Percentiles rank a stretch among this genome's conserved stretches.
Conservation (phyloP, 1,140 invertebrate species). For the Anoplophora glabripennis region DNA sequence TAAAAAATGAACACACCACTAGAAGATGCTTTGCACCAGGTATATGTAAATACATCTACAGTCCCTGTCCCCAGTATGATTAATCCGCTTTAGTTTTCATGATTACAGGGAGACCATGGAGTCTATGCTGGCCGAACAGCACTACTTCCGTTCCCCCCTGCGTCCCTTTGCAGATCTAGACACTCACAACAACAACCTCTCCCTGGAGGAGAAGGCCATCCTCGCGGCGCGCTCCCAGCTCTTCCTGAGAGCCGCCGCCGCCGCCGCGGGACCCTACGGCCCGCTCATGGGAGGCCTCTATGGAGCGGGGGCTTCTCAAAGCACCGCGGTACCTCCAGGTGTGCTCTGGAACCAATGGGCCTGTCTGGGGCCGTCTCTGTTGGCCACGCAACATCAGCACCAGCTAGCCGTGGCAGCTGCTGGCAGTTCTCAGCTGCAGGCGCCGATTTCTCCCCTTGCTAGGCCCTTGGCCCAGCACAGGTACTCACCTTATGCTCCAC, state of each 20-base stretch:
- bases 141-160: constrained; percentile 68
- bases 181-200: constrained; percentile 65
- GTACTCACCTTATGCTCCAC: constrained; percentile 57
- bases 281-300: constrained; percentile 53
- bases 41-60: too few species aligned
- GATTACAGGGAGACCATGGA: constrained; percentile 75
- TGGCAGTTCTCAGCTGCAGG: constrained; percentile 50
- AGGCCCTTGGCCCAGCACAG: constrained; percentile 55
- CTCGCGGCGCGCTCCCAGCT: constrained; percentile 66
- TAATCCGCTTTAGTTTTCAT: constrained; percentile 31
- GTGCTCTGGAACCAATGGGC: constrained; percentile 63
- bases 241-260: constrained; percentile 64
- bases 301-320: constrained; percentile 51
- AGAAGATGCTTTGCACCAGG: too few species aligned
- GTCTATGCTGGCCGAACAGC: constrained; percentile 75
- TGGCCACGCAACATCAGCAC: constrained; percentile 48
- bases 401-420: constrained; percentile 47
- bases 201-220: constrained; percentile 72
- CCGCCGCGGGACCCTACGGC: constrained; percentile 55
- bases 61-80: not conserved
- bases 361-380: constrained; percentile 55
- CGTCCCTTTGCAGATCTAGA: constrained; percentile 70
- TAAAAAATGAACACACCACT: too few species aligned
- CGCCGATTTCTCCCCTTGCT: constrained; percentile 52
- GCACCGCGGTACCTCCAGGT: constrained; percentile 39